A percentile compares a stretch with the other conserved stretches of the same genome.
Evolutionary conservation across 2,113 vertebrate species (phyloP).

Genomic region (Otis tarda): DNA sequence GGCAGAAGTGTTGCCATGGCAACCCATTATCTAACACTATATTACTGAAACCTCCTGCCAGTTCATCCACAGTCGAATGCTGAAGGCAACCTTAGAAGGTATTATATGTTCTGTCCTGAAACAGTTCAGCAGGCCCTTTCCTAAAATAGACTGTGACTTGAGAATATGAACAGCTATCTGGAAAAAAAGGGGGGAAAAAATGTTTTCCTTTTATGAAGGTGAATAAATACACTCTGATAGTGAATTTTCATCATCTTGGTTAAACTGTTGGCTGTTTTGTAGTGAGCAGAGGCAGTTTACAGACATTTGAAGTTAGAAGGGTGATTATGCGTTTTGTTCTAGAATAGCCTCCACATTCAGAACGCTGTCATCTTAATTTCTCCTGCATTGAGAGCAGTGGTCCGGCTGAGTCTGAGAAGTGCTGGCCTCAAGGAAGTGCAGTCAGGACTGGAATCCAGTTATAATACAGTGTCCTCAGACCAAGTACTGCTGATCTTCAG

Average conservation of each 20-base stretch:
- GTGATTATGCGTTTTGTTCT: not conserved
- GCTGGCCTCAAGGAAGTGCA: not conserved
- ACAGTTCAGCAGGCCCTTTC: not conserved
- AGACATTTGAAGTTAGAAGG: not conserved
- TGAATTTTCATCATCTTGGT: not conserved
- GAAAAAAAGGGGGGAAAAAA: not conserved
- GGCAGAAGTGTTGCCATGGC: conserved; percentile 39
- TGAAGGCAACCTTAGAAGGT: conserved; percentile 11
- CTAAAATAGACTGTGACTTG: not conserved
- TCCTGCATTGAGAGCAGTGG: not conserved
- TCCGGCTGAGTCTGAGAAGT: not conserved
- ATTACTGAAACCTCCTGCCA: conserved; percentile 12
- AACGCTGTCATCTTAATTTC: not conserved
- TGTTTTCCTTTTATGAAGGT: not conserved
- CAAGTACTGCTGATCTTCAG: not conserved
- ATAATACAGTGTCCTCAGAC: not conserved
- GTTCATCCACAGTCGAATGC: not conserved
- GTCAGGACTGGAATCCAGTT: not conserved
- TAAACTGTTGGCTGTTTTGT: accelerated
- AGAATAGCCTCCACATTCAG: not conserved
- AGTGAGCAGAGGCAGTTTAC: accelerated
- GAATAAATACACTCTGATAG: not conserved
- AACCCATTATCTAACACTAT: not conserved
- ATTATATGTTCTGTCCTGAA: not conserved
- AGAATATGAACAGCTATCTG: not conserved